These are phyloP conservation scores for Lathronympha strigana DNA, from an alignment of 2,888 invertebrate genomes.

Conservation along the genomic window DNA sequence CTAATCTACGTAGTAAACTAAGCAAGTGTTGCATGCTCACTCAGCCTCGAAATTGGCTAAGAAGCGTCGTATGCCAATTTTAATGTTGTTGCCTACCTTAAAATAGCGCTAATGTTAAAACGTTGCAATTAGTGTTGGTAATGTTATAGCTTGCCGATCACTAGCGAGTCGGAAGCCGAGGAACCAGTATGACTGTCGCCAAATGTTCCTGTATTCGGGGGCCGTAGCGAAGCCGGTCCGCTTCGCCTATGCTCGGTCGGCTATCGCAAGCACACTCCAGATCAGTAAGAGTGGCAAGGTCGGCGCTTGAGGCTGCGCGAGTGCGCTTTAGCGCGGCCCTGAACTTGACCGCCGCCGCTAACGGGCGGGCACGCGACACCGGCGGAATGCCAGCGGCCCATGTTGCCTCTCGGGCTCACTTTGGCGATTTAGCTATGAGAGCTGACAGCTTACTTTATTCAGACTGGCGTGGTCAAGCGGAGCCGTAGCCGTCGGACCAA, in stretches of 20 bases:
- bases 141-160: background rate
- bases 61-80: background rate
- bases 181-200: background rate
- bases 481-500: too few relatives aligned
- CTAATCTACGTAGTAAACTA: background rate
- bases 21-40: background rate
- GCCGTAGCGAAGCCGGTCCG: background rate
- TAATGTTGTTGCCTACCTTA: background rate
- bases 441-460: background rate
- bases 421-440: background rate
- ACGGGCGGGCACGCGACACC: background rate
- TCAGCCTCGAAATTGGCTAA: slow-evolving; percentile 2
- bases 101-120: background rate
- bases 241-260: background rate
- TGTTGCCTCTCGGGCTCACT: background rate
- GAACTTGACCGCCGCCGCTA: slow-evolving; percentile 17
- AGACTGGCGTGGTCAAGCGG: background rate
- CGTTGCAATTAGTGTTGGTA: background rate
- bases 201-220: background rate
- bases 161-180: background rate
- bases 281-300: slow-evolving; percentile 3
- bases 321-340: slow-evolving; percentile 9
- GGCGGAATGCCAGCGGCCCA: background rate
- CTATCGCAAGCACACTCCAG: background rate
- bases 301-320: background rate